Evolutionary conservation across 1,140 invertebrate genomes (phyloP), one percentile per base, ranked within the genome.

Genomic region (Limonius californicus): DNA sequence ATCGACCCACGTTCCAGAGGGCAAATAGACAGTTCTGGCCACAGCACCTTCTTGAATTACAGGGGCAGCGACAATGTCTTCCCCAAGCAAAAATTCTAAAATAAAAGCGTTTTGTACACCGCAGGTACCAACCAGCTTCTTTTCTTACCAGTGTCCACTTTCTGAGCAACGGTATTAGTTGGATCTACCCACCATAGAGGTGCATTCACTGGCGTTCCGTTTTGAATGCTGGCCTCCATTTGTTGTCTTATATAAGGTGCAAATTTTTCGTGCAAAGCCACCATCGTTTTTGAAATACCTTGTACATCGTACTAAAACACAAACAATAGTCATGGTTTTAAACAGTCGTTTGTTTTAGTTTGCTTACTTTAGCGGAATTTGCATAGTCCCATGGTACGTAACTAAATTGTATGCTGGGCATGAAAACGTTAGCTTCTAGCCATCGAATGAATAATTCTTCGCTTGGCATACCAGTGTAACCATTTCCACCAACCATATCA

Each of bases 401-500:
- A 1, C 93, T 95, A 74, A 92, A 94, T 76, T 98, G 93, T 70
- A 97, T 81, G 0, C 84, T 81, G 0, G 94, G 92, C 83, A 98
- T 85, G 69, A 95, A 95, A 0, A 87, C 83, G 64, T 90, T 94
- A 1, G 86, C 87, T 76, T 96, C 89, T 18, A 94, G 76, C 94
- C 94, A 98, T 66, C 95, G 80, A 47, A 97, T 85, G 68, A 90
- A 95, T n/a, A 97, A 78, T 74, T 97, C 90, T 63, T 87, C 85
- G 2, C 83, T 83, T 1, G 87, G 86, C 18, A 78, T 82, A 73
- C 81, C 79, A 32, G 80, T 76, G 70, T 89, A 91, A 0, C 86
- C 89, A 73, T 95, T 95, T 1, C 95, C 94, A 1, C 94, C 94
- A 66, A 98, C 88, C 89, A 96, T 94, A 72, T 96, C 94, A 0